A percentile compares a stretch with the other conserved stretches of the same genome.
Evolutionary conservation across 2,113 vertebrate species (phyloP).

Genomic region (Eulemur macaco): DNA sequence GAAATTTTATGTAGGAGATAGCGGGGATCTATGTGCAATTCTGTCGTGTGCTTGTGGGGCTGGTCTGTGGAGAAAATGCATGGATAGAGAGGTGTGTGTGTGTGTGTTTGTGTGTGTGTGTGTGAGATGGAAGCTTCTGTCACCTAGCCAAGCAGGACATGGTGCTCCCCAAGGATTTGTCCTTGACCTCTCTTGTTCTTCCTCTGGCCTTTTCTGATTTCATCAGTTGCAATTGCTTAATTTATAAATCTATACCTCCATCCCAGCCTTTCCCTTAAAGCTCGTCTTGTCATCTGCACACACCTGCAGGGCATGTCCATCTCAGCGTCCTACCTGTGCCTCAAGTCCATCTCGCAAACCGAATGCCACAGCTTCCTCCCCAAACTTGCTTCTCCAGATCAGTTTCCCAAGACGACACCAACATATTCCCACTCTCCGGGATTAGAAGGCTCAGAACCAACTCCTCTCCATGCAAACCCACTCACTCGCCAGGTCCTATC

Average conservation of each 20-base stretch:
- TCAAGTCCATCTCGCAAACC: background rate
- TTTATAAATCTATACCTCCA: background rate
- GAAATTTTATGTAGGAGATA: background rate
- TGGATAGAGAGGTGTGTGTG: background rate
- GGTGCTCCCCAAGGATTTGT: background rate
- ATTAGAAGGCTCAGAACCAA: background rate
- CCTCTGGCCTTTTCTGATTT: background rate
- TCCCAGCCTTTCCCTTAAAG: background rate
- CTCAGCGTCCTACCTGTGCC: background rate
- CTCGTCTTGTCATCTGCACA: background rate
- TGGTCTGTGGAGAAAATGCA: background rate
- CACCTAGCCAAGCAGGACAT: background rate
- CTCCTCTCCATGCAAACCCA: fast-evolving
- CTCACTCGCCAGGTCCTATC: background rate
- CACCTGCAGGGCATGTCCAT: background rate
- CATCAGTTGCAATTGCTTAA: background rate
- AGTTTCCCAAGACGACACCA: fast-evolving
- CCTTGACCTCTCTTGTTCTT: background rate
- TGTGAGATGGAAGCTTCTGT: background rate
- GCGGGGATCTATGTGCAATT: background rate
- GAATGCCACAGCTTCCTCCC: background rate
- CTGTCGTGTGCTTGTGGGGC: fast-evolving
- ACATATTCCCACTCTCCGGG: background rate
- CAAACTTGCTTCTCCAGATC: background rate
- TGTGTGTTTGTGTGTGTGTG: background rate